Base-by-base conservation (phyloP, 2,797 vertebrate genomes). In the Iguana delicatissima region DNA sequence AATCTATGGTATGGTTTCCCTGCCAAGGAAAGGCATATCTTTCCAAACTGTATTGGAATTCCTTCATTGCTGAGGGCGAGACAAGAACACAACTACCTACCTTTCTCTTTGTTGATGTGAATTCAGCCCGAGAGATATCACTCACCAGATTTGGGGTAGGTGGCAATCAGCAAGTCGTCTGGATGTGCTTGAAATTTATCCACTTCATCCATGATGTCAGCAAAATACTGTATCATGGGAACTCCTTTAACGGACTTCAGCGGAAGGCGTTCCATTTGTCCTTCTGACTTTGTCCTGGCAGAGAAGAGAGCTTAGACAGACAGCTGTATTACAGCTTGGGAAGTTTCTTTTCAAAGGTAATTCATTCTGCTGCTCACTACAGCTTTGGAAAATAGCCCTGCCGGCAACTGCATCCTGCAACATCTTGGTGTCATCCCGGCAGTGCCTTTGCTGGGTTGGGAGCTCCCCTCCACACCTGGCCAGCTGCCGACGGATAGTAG, bases 141-240 rank as follows among this genome's bases (percentile, higher is more conserved):
- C 94, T 93, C 88, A 96, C 96, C 96, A 0, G 95, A 96, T 84
- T 97, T 97, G 16, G 96, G 96, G 77, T 96, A 96, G 0, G 96
- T 97, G 64, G 81, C 93, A 81, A 97, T 96, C 38, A 97, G 88
- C 62, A 97, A 7, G 42, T 96, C 96, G 2, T 93, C 94, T 0
- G 94, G 91, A 89, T 26, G 55, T 46, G 92, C 92, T n/a, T 91
- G 77, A 3, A 96, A 94, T 38, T 0, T 57, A 64, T 96, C 59
- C 76, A 95, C 88, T 12, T 86, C 85, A 1, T 10, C 92, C 67
- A 95, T 9, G 0, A 87, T 16, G 35, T 96, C 95, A 5, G 96
- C 95, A 22, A 97, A 97, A 52, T 86, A 90, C 20, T 94, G 93
- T 76, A 96, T 81, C 46, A 95, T 79, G 1, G 95, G 96, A 59